Conservation (phyloP, 1,140 invertebrate genomes). For the Homarus americanus region DNA sequence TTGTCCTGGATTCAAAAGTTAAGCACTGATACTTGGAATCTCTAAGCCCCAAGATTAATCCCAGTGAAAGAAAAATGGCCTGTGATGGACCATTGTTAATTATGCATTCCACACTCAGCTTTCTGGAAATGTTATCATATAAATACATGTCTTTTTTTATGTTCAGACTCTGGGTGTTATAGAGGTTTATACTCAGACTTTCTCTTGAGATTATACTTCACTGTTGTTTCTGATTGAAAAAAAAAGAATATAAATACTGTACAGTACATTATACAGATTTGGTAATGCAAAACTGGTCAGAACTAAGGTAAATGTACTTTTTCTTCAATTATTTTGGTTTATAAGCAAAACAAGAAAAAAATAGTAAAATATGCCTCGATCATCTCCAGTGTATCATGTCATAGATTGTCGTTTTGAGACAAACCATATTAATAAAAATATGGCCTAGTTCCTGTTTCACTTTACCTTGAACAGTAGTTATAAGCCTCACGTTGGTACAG, state of each 20-base stretch:
- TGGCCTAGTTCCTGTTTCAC: background rate
- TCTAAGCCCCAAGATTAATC: too few relatives aligned
- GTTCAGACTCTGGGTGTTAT: too few relatives aligned
- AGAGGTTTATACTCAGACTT: too few relatives aligned
- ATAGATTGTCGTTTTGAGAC: background rate
- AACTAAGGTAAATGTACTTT: background rate
- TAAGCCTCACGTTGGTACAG: too few relatives aligned
- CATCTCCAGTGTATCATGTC: background rate
- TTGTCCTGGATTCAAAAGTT: too few relatives aligned
- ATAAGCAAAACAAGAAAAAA: background rate
- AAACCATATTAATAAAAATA: conserved; percentile 2
- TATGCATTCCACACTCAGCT: background rate
- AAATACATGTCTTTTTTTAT: background rate
- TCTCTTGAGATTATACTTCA: background rate
- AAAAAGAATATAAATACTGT: too few relatives aligned
- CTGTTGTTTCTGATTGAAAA: background rate
- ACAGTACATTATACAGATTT: background rate
- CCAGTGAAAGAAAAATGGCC: background rate
- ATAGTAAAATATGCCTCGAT: background rate
- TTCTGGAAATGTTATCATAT: background rate
- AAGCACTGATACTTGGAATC: too few relatives aligned
- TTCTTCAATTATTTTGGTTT: background rate
- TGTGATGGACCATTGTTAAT: background rate
- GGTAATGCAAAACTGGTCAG: background rate
- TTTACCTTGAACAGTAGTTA: background rate